phyloP scores from a whole-genome alignment of 2,113 vertebrate species.

The Carassius gibelio region DNA sequence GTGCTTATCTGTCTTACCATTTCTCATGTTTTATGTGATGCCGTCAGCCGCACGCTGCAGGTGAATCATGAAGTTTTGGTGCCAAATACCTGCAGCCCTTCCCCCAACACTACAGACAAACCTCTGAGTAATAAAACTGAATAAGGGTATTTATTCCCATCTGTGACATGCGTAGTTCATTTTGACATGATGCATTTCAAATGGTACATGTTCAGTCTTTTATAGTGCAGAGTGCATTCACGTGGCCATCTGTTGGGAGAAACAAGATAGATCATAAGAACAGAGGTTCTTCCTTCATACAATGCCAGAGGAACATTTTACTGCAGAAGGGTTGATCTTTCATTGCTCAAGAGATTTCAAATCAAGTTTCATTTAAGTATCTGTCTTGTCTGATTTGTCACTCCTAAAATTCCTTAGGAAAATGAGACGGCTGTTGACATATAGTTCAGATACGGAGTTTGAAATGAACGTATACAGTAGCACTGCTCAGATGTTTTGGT shows the following conservation, averaged over 20 bases:
- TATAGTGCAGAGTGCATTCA: slow-evolving; percentile 44
- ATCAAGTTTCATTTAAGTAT: not conserved
- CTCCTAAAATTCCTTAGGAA: not conserved
- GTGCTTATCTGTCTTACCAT: slow-evolving; percentile 57
- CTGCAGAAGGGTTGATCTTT: not conserved
- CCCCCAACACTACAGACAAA: not conserved
- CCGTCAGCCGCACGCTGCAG: slow-evolving; percentile 57
- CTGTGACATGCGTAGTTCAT: slow-evolving; percentile 51
- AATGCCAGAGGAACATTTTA: not conserved
- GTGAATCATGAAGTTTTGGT: slow-evolving; percentile 55
- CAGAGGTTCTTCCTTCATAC: slow-evolving; percentile 12
- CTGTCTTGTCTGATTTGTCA: not conserved
- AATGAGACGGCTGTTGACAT: not conserved
- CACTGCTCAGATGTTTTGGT: not conserved
- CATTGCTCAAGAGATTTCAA: not conserved
- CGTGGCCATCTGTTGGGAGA: slow-evolving; percentile 53
- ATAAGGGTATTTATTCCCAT: slow-evolving; percentile 56
- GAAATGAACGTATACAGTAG: not conserved
- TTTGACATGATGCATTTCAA: slow-evolving; percentile 47
- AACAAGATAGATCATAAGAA: slow-evolving; percentile 52
- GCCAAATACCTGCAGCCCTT: not conserved
- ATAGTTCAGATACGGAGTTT: too few relatives aligned
- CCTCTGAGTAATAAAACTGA: slow-evolving; percentile 30
- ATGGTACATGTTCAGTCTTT: slow-evolving; percentile 40
- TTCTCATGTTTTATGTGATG: slow-evolving; percentile 62